Conservation (phyloP, 2,888 invertebrate genomes). For the Linhomoeus sp. region DNA sequence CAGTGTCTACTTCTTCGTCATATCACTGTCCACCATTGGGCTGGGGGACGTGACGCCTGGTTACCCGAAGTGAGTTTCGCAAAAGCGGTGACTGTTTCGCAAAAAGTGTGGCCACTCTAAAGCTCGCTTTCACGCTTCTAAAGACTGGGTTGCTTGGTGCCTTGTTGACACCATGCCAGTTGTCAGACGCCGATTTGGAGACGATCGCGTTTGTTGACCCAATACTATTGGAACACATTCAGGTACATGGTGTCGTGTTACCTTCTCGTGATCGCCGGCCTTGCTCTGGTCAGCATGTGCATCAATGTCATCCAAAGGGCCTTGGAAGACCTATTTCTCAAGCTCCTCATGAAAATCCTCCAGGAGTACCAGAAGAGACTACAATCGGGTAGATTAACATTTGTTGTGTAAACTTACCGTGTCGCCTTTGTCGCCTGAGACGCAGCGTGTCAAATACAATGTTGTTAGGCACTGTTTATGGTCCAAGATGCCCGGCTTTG, state of each 20-base stretch:
- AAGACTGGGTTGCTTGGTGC: background rate
- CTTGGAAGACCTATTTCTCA: constrained; percentile 23
- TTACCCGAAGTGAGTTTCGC: constrained; percentile 32
- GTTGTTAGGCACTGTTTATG: no score
- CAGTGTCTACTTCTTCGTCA: constrained; percentile 24
- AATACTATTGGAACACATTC: background rate
- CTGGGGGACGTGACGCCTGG: constrained; percentile 34
- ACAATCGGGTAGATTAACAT: constrained; percentile 1
- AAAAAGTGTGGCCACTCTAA: background rate
- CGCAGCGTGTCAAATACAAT: no score
- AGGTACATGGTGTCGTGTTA: constrained; percentile 22
- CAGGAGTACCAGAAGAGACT: constrained; percentile 23
- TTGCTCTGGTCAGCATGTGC: constrained; percentile 29
- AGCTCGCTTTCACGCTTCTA: background rate
- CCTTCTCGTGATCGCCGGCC: constrained; percentile 31
- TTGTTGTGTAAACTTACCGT: no score
- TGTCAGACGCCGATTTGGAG: background rate
- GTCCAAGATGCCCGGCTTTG: no score
- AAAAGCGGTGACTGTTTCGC: constrained; percentile 10
- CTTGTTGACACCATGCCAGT: background rate
- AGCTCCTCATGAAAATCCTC: constrained; percentile 22
- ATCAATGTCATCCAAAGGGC: constrained; percentile 11
- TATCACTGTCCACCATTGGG: constrained; percentile 26
- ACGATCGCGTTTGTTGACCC: background rate
- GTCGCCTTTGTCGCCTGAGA: no score